phyloP scores from a whole-genome alignment of 2,888 invertebrate genomes.

The Cephus pygmeus region DNA sequence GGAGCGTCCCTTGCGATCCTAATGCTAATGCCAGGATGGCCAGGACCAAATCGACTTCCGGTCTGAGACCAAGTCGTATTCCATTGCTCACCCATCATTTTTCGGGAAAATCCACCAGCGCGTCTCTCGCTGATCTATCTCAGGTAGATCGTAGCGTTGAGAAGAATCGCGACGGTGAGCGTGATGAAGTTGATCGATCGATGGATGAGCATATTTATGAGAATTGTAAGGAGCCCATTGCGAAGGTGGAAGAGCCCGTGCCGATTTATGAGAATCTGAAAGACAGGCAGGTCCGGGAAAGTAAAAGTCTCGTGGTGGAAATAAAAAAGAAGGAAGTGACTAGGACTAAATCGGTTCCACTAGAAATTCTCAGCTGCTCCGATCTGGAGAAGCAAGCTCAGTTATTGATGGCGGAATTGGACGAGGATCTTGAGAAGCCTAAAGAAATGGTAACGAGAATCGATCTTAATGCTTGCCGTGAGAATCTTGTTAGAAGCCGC shows the following conservation, averaged over 20 bases:
- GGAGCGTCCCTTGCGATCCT: slow-evolving; percentile 23
- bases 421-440: slow-evolving; percentile 56
- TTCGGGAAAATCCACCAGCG: slow-evolving; percentile 34
- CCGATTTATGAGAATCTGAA: slow-evolving; percentile 50
- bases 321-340: slow-evolving; percentile 43
- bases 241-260: slow-evolving; percentile 1
- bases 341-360: slow-evolving; percentile 53
- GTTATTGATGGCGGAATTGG: slow-evolving; percentile 54
- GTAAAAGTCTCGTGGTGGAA: slow-evolving; percentile 29
- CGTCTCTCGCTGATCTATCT: slow-evolving; percentile 62
- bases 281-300: slow-evolving; percentile 12
- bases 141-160: slow-evolving; percentile 56
- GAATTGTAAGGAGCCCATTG: slow-evolving; percentile 56
- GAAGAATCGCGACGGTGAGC: slow-evolving; percentile 32
- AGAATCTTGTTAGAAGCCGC: slow-evolving; percentile 23
- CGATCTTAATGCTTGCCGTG: slow-evolving; percentile 26
- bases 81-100: slow-evolving; percentile 54
- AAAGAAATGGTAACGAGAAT: slow-evolving; percentile 19
- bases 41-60: slow-evolving; percentile 40
- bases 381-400: slow-evolving; percentile 57
- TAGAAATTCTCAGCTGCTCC: slow-evolving; percentile 54
- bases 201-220: slow-evolving; percentile 56
- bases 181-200: slow-evolving; percentile 55
- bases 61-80: slow-evolving; percentile 55
- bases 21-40: slow-evolving; percentile 25